Conservation (phyloP, 2,888 invertebrate genomes). For the Antheraea yamamai region DNA sequence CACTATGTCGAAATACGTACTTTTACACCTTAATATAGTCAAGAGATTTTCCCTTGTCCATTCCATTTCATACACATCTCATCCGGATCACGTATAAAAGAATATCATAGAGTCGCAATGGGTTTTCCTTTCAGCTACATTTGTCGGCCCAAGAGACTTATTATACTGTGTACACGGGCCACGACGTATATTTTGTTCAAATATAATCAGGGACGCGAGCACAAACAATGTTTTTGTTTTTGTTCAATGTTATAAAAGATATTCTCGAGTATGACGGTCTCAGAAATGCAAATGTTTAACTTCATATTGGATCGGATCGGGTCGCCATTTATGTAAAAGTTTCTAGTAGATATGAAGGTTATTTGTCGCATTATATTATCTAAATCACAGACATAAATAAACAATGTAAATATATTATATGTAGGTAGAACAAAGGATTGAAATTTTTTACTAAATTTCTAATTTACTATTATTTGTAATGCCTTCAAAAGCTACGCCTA, state of each 20-base stretch:
- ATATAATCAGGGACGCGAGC: constrained; percentile 77
- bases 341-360: constrained; percentile 39
- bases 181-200: constrained; percentile 76
- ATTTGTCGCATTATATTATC: constrained; percentile 27
- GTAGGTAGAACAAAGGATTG: neutral
- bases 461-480: neutral
- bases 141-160: constrained; percentile 77
- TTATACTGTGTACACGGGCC: constrained; percentile 77
- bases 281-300: constrained; percentile 71
- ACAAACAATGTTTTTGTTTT: constrained; percentile 76
- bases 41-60: constrained; percentile 76
- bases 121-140: constrained; percentile 75
- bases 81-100: constrained; percentile 72
- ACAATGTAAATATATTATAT: neutral
- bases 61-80: constrained; percentile 61
- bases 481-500: neutral
- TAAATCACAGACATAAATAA: constrained; percentile 15
- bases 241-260: constrained; percentile 66
- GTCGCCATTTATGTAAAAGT: constrained; percentile 46
- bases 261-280: constrained; percentile 46
- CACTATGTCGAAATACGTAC: constrained; percentile 68
- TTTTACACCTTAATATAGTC: constrained; percentile 74
- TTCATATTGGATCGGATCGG: constrained; percentile 65
- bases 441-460: neutral
- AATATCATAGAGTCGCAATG: constrained; percentile 63